A percentile compares a stretch with the other conserved stretches of the same genome.
Conservation (phyloP, 1,140 invertebrate genomes). For the Liolophura sinensis region DNA sequence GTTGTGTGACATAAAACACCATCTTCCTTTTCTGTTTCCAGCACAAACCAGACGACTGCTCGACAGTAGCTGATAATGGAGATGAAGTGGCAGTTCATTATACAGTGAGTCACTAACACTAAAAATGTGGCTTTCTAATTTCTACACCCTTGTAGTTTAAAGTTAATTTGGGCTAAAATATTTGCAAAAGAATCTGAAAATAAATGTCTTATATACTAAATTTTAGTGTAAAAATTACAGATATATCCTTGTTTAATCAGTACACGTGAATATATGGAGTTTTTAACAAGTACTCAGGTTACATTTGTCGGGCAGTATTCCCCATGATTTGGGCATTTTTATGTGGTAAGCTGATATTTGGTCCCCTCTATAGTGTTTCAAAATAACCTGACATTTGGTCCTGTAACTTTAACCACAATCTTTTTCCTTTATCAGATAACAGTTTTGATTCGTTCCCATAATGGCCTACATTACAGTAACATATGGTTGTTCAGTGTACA, state of each 20-base stretch:
- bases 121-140: neutral
- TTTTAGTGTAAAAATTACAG: neutral
- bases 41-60: conserved; percentile 19
- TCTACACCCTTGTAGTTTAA: neutral
- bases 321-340: no score
- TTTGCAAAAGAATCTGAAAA: neutral
- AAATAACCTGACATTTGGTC: no score
- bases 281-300: neutral
- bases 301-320: neutral
- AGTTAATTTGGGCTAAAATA: neutral
- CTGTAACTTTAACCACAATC: no score
- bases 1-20: neutral
- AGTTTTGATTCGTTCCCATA: no score
- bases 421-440: no score
- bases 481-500: no score
- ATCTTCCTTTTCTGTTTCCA: neutral
- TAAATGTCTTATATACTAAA: neutral
- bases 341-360: no score
- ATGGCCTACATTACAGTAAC: no score
- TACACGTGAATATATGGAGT: neutral
- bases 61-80: conserved; percentile 14
- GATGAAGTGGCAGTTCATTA: conserved; percentile 24
- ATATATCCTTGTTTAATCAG: neutral
- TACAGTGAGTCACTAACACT: conserved; percentile 18
- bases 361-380: no score